Conservation (phyloP, 2,113 vertebrate species). For the Psilopsiagon aurifrons region DNA sequence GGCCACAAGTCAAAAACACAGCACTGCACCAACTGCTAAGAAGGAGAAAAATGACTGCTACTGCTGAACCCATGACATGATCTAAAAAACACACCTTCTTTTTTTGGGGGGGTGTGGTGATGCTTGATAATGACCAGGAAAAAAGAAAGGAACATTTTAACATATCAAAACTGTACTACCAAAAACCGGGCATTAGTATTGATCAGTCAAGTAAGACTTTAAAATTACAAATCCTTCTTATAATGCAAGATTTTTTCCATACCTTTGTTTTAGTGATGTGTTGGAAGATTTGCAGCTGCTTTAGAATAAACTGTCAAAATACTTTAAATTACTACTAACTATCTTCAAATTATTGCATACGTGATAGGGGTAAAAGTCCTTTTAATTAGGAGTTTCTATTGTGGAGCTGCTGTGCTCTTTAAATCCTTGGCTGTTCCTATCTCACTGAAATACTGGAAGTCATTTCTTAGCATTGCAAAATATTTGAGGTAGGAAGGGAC, state of each 20-base stretch:
- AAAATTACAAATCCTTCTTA: background rate
- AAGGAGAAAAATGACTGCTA: no score
- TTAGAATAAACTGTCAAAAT: background rate
- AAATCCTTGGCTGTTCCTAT: background rate
- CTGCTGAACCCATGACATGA: no score
- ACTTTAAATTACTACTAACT: background rate
- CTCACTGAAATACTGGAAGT: background rate
- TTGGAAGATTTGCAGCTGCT: background rate
- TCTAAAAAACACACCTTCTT: background rate
- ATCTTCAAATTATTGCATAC: background rate
- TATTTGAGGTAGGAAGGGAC: background rate
- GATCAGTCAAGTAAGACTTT: background rate
- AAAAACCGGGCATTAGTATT: background rate
- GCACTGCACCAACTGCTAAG: no score
- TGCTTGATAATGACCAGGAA: background rate
- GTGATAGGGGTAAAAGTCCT: background rate
- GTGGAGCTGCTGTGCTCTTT: background rate
- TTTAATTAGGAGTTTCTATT: background rate
- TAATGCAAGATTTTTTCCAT: background rate
- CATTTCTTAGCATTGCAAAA: background rate
- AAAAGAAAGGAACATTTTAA: background rate
- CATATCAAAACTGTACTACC: background rate
- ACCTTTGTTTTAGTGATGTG: background rate
- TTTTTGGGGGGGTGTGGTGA: accelerated
- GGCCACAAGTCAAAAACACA: no score